Base-by-base conservation (phyloP, 2,888 invertebrate genomes). In the Hirtodrosophila cameraria region DNA sequence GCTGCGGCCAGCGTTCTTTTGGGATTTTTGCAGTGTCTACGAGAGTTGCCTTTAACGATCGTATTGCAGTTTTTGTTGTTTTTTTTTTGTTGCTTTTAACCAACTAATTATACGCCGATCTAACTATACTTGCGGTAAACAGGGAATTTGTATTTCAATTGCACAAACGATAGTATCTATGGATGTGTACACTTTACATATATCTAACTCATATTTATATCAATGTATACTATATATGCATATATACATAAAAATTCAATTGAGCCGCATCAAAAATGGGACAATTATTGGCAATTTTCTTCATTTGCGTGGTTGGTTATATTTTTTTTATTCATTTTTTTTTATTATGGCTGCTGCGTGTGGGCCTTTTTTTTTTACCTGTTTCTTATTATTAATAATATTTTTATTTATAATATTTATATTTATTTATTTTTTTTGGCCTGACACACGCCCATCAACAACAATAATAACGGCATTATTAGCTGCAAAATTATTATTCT, bases 211-310 rank as follows among this genome's bases (percentile, higher is more conserved):
- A 33, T 33, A 28, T 25, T 9, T 13, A 41, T 7, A 11, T 30
- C 6, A 35, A 28, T 62, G 6, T 57, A 3, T 46, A 7, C 8
- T 12, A 23, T 41, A 35, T 38, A 13, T 41, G 12, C 13, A 28
- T 46, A n/a, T 33, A 12, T 13, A 16, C 43, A 42, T 36, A 42
- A 35, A 16, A 36, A 62, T 55, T 54, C 11, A 53, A 60, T 36
- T 48, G 42, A 52, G 30, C 30, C 43, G 23, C 28, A 11, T 74
- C 75, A 52, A 67, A 69, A 38, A 63, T 54, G 67, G 75, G 11
- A 28, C 31, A 54, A 45, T 74, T 66, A 75, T 75, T 57, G 77
- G 27, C 74, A 39, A 53, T 69, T 76, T 72, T 72, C 60, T 43
- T 45, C 68, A 59, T 71, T 71, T 60, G 25, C 27, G 48, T 36